Evolutionary conservation across 2,113 vertebrate genomes (phyloP), one percentile per base, ranked within the genome.

Genomic region (Menura novaehollandiae): DNA sequence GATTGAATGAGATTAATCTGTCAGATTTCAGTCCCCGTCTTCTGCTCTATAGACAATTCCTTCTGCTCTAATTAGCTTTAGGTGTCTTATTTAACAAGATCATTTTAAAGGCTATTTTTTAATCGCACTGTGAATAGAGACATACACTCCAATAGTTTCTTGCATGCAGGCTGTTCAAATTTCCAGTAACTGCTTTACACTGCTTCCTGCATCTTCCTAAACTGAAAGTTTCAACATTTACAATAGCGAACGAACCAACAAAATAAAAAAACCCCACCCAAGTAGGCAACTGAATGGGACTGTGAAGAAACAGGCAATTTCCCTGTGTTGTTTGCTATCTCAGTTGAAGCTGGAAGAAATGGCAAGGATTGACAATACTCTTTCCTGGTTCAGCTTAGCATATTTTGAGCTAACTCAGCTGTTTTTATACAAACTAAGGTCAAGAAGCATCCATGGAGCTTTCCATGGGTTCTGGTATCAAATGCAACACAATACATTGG

Each of bases 21-120:
- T 24, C 49, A 91, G 28, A 90, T 43, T 86, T 88, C 67, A 86
- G 67, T 82, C 26, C 59, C 9, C 0, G 0, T 88, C 55, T 76
- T 82, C 81, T 72, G 66, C 81, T 95, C 37, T 59, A 23, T 1
- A 75, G 81, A 81, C 37, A 73, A 73, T 82, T 91, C 66, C 46
- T 96, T 93, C 89, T 94, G 88, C 63, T 91, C 85, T 74, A 88
- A 93, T 84, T 90, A 93, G 85, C 86, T 93, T 73, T 77, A 91
- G 81, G 90, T 90, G 43, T 85, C 89, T 73, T 88, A 68, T 55
- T 92, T 88, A 88, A 93, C 78, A 73, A 85, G 89, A 83, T 43
- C 1, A 74, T 89, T 91, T 85, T 71, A 91, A 93, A 89, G 41
- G 51, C 46, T 63, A 91, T 28, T 74, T 89, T 69, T 91, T 30